Evolutionary conservation across 2,113 vertebrate species (phyloP).

Genomic region (Mesocricetus auratus): DNA sequence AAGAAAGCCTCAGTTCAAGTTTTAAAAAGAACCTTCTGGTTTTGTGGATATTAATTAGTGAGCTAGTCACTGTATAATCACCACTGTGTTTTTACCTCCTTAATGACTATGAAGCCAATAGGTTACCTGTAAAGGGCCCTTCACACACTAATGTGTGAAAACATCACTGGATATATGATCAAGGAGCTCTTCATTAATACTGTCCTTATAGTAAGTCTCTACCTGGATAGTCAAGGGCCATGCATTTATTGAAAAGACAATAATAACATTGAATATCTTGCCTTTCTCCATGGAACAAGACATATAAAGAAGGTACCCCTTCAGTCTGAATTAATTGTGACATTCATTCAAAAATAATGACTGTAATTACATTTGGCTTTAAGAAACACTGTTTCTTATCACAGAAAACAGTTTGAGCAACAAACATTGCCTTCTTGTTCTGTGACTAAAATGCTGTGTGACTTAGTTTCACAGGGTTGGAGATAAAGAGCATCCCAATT

Average conservation of each 20-base stretch:
- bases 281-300: conserved; percentile 40
- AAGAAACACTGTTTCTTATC: not conserved
- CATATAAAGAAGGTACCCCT: conserved; percentile 28
- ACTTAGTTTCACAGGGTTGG: conserved; percentile 37
- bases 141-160: conserved; percentile 25
- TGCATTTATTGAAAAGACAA: conserved; percentile 49
- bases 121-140: not conserved
- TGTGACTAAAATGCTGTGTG: not conserved
- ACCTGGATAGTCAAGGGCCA: conserved; percentile 6
- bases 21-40: conserved; percentile 35
- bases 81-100: conserved; percentile 13
- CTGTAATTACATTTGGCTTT: conserved; percentile 63
- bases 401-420: conserved; percentile 59
- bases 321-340: conserved; percentile 66
- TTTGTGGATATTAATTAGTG: conserved; percentile 32
- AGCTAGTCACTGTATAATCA: conserved; percentile 15
- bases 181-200: conserved; percentile 24
- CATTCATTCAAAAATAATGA: conserved; percentile 60
- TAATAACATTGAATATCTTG: conserved; percentile 31
- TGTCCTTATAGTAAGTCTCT: conserved; percentile 16
- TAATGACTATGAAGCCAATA: conserved; percentile 42
- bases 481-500: conserved; percentile 31
- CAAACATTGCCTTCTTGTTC: conserved; percentile 58
- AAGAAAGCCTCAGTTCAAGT: not conserved
- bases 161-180: not conserved